These are phyloP conservation scores for Corythornis cristatus DNA, from an alignment of 2,113 vertebrate species.

Conservation along the genomic window DNA sequence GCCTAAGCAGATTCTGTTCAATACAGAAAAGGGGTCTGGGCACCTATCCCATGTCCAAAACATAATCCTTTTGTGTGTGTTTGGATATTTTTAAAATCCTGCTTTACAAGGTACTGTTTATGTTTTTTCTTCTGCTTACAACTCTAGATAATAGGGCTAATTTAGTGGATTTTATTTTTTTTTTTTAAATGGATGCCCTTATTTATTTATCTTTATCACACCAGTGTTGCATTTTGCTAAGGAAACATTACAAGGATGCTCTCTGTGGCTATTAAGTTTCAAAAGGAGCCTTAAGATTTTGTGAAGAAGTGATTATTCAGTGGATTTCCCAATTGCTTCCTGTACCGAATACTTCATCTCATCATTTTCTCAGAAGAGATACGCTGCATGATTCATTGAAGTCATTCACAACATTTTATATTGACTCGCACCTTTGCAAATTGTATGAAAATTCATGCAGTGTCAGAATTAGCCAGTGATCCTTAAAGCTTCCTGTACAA, in stretches of 20 bases:
- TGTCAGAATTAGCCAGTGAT: constrained; percentile 45
- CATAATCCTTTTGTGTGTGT: not conserved
- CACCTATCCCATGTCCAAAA: not conserved
- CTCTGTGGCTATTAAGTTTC: not conserved
- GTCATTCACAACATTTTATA: constrained; percentile 34
- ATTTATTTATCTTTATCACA: not conserved
- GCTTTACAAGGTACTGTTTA: not conserved
- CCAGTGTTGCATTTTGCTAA: not conserved
- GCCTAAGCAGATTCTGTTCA: not conserved
- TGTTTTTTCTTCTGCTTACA: not conserved
- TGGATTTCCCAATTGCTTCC: not conserved
- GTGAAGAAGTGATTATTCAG: not conserved
- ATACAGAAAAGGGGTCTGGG: not conserved
- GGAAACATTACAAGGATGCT: not conserved
- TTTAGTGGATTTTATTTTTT: not conserved
- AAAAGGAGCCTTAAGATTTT: not conserved
- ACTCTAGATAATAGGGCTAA: not conserved
- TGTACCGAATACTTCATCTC: not conserved
- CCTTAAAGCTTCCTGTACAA: not conserved
- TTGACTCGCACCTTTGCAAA: constrained; percentile 19
- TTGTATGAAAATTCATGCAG: constrained; percentile 59
- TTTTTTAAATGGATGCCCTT: not conserved
- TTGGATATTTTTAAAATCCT: not conserved
- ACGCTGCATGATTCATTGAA: not conserved
- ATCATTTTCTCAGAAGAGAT: not conserved